Base-by-base conservation (phyloP, 1,140 invertebrate genomes). In the Drosophila azteca region DNA sequence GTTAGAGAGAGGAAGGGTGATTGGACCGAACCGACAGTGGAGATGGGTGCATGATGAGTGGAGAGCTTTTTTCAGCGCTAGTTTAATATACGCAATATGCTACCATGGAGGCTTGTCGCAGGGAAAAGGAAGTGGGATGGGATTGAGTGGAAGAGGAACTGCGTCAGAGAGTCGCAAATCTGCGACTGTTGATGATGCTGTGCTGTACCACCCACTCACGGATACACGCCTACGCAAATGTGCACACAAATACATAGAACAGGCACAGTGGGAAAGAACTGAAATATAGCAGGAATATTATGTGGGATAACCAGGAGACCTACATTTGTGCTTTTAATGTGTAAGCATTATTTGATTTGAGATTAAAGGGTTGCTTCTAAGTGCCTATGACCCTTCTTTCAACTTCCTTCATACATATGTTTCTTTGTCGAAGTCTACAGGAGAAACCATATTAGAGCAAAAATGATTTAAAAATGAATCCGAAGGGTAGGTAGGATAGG, bases 161-260 rank as follows among this genome's bases (percentile, higher is more conserved):
- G 8, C 39, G 57, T 11, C 67, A 46, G 31, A 9, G 57, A 49
- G 57, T 66, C 60, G 46, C 52, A 71, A 50, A 68, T 74, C 61
- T 68, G 66, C 68, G 74, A 62, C 70, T 57, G 51, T 75, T 77
- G 74, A 69, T 64, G 74, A 63, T 64, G 43, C 29, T 55, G 24
- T 62, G 51, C 31, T 9, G 15, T 46, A 24, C 51, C 66, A 49
- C 66, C 66, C 66, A 68, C 66, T 24, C 50, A 52, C 48, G 15
- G 62, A 35, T 67, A 68, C 61, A 67, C 43, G 46, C 63, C 65
- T 29, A 68, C 39, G 22, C 62, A 41, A 54, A 54, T 53, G 22
- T 55, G 39, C 50, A 63, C 4, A 29, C 13, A 66, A 35, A 35
- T 13, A 39, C 35, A 39, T 52, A 29, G 20, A 29, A 66, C 8